Evolutionary conservation across 2,888 invertebrate species (phyloP), one percentile per base, ranked within the genome.

Genomic region (Apamea anceps): DNA sequence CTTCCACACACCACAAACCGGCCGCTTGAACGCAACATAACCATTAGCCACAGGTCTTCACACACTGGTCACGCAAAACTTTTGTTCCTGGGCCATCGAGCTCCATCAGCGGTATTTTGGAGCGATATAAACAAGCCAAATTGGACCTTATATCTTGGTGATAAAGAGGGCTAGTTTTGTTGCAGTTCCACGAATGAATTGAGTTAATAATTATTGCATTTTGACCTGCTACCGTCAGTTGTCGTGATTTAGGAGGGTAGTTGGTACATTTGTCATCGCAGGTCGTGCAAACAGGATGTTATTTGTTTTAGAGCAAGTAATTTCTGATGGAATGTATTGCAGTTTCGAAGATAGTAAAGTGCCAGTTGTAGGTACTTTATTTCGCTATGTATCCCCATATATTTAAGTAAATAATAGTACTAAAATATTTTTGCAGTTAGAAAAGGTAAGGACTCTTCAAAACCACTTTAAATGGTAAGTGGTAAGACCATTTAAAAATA

Each of bases 191-290:
- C 88, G 91, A 92, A 94, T 91, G 90, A 88, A 92, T 93, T 91
- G 91, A 89, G 86, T 79, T 81, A 84, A 89, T 92, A 92, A 93
- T 93, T 92, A 92, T 91, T 90, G 92, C 89, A 91, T 88, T 87
- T 88, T 91, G 91, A 91, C 91, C 91, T 86, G 92, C 91, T 92
- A 92, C 94, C 88, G 93, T 92, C 90, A 89, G 90, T 85, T 86
- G 87, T 85, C 84, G 88, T 91, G 88, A 89, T 91, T 88, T 89
- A 89, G 75, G 42, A 57, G 54, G 6, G 51, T 76, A 87, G 82
- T 88, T 85, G 65, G 79, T 51, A 48, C 81, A 84, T 89, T 88
- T 86, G 80, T 89, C 85, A 79, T 75, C 42, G 6, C 28, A 67
- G 48, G 12, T 10, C 45, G 72, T 75, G 77, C 65, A 88, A 88